Evolutionary conservation across 1,140 invertebrate species (phyloP), one percentile per base, ranked within the genome.

Genomic region (Drosophila erecta): DNA sequence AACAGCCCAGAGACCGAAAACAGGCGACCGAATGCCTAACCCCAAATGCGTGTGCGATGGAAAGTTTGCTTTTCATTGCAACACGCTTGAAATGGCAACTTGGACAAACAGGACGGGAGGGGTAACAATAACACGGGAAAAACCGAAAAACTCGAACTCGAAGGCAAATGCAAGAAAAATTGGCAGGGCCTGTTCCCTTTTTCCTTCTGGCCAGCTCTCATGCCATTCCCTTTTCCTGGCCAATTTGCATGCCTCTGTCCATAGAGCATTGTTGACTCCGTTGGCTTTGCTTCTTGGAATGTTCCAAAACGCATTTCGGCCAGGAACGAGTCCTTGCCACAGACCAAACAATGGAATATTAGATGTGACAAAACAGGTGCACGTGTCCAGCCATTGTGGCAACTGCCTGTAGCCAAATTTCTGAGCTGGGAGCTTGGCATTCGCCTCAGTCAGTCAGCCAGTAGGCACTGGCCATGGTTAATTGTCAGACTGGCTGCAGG

Each of bases 31-130:
- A 50, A 50, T 51, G 30, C 30, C 58, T 47, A 58, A 38, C 22
- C n/a, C 20, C 46, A 27, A 40, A 33, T 41, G 56, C 38, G 46
- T 75, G 41, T 64, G 47, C 59, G 72, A 71, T 73, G 74, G 69
- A 89, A 90, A 87, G 84, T 89, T 89, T 89, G 76, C 76, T 89
- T 84, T 89, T 89, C 84, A 90, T 89, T 89, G 76, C 76, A 69
- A 69, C 79, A 89, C 80, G 84, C 80, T 83, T 90, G 84, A 89
- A 89, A 89, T 89, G 84, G 84, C 84, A 89, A 89, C 84, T 89
- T 87, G 86, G 84, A 87, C 84, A 87, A 87, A 87, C 84, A 87
- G 67, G 76, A 79, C 73, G 38, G 60, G 50, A 47, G 43, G 20
- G 44, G 30, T 41, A 67, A 11, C 33, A 69, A 49, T 70, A 70